These are phyloP conservation scores for Aleadryas rufinucha DNA, from an alignment of 2,113 vertebrate genomes.

Conservation along the genomic window DNA sequence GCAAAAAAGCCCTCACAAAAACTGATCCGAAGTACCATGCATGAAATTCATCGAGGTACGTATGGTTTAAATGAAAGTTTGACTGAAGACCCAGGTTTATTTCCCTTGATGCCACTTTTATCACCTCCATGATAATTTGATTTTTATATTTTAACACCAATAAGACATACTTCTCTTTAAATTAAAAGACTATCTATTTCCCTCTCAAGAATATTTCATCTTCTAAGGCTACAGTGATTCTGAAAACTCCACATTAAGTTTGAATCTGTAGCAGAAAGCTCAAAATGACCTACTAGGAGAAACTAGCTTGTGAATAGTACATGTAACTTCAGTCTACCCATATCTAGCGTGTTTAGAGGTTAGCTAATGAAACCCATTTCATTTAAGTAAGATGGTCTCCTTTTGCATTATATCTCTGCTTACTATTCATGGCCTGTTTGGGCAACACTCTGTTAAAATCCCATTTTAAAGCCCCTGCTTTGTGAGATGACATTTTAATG, in stretches of 20 bases:
- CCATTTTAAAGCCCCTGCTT: background rate
- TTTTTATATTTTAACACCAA: background rate
- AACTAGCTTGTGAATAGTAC: background rate
- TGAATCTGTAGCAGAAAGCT: background rate
- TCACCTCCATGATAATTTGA: background rate
- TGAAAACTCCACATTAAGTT: background rate
- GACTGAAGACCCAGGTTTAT: background rate
- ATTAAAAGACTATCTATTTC: background rate
- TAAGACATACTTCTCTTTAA: background rate
- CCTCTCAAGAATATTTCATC: background rate
- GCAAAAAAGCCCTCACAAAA: background rate
- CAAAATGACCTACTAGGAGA: background rate
- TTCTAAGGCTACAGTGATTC: background rate
- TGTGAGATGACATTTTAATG: slow-evolving; percentile 33
- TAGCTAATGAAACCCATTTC: background rate
- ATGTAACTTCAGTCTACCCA: background rate
- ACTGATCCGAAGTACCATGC: background rate
- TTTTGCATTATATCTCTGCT: background rate
- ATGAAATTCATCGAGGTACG: background rate
- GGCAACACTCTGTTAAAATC: background rate
- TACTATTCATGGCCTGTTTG: background rate
- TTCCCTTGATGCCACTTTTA: background rate
- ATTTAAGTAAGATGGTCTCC: background rate
- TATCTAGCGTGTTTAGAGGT: background rate
- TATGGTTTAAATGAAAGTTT: background rate